A percentile compares a stretch with the other conserved stretches of the same genome.
These are phyloP conservation scores for Uloborus diversus DNA, from an alignment of 1,140 invertebrate species.

Conservation along the genomic window DNA sequence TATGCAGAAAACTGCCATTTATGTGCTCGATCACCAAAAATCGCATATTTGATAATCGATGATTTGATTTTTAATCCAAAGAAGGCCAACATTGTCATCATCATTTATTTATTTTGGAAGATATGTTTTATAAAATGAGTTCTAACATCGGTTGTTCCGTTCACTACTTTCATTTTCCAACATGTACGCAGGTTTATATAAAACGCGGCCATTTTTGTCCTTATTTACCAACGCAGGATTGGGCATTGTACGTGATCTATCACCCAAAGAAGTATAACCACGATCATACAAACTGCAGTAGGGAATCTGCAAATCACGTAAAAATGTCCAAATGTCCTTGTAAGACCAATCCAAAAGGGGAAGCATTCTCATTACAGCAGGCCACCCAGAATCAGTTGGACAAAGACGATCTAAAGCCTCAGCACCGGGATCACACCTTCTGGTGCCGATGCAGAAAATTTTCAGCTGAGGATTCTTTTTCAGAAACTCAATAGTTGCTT, in stretches of 20 bases:
- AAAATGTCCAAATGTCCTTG: slow-evolving; percentile 87
- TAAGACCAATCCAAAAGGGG: slow-evolving; percentile 92
- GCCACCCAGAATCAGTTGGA: slow-evolving; percentile 86
- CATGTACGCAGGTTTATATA: slow-evolving; percentile 80
- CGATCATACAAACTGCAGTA: slow-evolving; percentile 89
- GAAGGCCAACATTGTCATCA: no score
- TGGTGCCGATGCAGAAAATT: slow-evolving; percentile 87
- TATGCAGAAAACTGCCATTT: no score
- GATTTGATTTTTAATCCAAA: no score
- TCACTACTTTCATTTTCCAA: slow-evolving; percentile 75
- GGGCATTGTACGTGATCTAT: slow-evolving; percentile 76
- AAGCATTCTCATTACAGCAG: slow-evolving; percentile 83
- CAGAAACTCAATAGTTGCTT: not conserved
- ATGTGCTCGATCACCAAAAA: no score
- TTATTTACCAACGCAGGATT: slow-evolving; percentile 77
- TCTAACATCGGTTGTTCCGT: slow-evolving; percentile 73
- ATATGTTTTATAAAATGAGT: no score
- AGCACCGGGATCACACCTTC: slow-evolving; percentile 82
- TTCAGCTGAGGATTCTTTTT: slow-evolving; percentile 73
- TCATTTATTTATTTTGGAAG: no score
- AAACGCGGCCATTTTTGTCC: slow-evolving; percentile 65
- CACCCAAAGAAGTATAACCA: slow-evolving; percentile 76
- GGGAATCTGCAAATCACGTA: slow-evolving; percentile 79
- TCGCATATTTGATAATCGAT: no score
- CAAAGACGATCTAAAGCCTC: slow-evolving; percentile 29